phyloP scores from a whole-genome alignment of 2,797 vertebrate species.

The Graptemys geographica region DNA sequence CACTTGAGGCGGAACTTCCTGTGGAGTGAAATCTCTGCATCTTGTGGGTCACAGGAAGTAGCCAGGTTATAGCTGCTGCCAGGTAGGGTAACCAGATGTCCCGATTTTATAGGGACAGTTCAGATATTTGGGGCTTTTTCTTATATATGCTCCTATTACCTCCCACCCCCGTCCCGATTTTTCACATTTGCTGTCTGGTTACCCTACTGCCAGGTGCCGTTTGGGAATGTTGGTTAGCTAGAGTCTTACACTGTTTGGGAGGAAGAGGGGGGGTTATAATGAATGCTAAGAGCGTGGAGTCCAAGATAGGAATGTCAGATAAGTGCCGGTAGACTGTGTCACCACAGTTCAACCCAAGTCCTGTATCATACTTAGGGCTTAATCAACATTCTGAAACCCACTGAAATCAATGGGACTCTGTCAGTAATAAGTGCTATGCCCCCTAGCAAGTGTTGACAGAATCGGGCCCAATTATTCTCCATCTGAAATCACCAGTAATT shows the following conservation, averaged over 20 bases:
- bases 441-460: not conserved
- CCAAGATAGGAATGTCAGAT: not conserved
- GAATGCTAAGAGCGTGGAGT: not conserved
- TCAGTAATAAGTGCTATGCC: not conserved
- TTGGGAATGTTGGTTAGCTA: not conserved
- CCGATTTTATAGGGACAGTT: no score
- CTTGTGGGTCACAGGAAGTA: not conserved
- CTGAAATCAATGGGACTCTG: not conserved
- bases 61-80: not conserved
- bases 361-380: not conserved
- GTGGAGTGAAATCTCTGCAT: not conserved
- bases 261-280: not conserved
- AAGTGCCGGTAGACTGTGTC: not conserved
- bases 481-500: not conserved
- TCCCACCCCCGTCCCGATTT: no score
- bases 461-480: not conserved
- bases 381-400: not conserved
- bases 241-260: not conserved
- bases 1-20: not conserved
- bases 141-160: no score
- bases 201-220: not conserved
- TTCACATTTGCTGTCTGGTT: no score
- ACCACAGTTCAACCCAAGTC: not conserved
- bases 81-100: not conserved
- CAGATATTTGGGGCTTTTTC: no score